Conservation (phyloP, 2,797 vertebrate genomes). For the Muscicapa striata region DNA sequence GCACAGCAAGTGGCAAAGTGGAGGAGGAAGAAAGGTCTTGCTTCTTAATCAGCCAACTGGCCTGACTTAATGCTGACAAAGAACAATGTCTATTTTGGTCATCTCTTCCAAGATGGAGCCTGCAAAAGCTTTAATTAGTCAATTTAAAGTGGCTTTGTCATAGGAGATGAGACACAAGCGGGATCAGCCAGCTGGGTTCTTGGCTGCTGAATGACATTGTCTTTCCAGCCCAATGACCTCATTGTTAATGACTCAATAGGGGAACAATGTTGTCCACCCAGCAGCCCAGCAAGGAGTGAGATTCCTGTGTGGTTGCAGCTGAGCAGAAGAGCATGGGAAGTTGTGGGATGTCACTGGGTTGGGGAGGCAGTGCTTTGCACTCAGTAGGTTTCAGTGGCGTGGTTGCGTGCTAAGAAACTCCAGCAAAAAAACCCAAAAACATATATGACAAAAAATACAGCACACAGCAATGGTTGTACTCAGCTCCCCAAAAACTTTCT, state of each 20-base stretch:
- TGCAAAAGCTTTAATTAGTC: constrained; percentile 47
- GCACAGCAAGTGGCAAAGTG: background rate
- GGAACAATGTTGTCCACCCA: constrained; percentile 64
- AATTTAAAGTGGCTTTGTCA: constrained; percentile 59
- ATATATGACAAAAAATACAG: background rate
- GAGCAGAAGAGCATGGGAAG: constrained; percentile 54
- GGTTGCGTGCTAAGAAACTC: background rate
- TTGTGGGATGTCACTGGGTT: background rate
- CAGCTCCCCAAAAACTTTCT: background rate
- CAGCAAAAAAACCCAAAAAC: background rate
- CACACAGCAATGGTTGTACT: background rate
- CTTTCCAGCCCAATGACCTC: constrained; percentile 61
- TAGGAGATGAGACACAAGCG: constrained; percentile 47
- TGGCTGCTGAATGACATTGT: constrained; percentile 63
- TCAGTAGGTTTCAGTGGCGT: background rate
- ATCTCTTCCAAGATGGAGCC: constrained; percentile 31
- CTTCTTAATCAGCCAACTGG: background rate
- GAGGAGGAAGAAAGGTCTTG: background rate
- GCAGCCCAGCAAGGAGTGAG: constrained; percentile 55
- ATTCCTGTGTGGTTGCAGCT: constrained; percentile 18
- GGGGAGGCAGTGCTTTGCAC: background rate
- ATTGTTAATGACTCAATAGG: constrained; percentile 63
- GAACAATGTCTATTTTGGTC: constrained; percentile 1
- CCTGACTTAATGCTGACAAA: background rate
- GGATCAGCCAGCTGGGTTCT: constrained; percentile 62